These are phyloP conservation scores for Pachyuromys duprasi DNA, from an alignment of 2,797 vertebrate genomes.

Conservation along the genomic window DNA sequence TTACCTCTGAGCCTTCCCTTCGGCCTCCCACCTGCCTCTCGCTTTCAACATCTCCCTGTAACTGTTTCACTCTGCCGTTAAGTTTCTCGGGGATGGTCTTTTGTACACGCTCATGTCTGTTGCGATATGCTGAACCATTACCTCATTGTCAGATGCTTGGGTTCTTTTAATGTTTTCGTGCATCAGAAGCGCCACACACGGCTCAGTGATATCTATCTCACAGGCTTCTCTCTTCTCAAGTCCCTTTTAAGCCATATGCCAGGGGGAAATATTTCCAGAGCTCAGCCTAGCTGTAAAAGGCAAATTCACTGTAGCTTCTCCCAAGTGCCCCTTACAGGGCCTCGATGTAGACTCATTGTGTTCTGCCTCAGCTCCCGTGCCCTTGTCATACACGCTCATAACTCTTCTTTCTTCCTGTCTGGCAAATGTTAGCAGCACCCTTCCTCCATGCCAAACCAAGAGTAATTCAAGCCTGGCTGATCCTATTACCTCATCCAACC, in stretches of 20 bases:
- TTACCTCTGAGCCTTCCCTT: background rate
- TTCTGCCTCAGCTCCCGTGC: background rate
- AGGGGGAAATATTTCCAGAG: background rate
- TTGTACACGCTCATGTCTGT: background rate
- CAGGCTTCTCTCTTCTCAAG: background rate
- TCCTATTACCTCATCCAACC: background rate
- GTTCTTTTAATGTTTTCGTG: background rate
- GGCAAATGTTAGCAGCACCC: background rate
- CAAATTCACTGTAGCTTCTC: background rate
- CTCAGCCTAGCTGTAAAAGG: background rate
- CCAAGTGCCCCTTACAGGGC: background rate
- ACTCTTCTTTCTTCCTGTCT: background rate
- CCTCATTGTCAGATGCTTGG: background rate
- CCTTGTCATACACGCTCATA: background rate
- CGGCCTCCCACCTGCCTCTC: background rate
- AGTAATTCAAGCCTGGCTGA: background rate
- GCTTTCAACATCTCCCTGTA: background rate
- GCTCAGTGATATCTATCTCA: background rate
- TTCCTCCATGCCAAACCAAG: background rate
- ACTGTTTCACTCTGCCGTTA: background rate
- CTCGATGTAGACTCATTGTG: background rate
- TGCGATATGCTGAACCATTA: background rate
- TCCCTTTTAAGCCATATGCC: background rate
- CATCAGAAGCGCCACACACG: background rate
- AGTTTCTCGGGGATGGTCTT: background rate